Evolutionary conservation across 2,113 vertebrate species (phyloP).

Genomic region (Amblyopsis rosae): DNA sequence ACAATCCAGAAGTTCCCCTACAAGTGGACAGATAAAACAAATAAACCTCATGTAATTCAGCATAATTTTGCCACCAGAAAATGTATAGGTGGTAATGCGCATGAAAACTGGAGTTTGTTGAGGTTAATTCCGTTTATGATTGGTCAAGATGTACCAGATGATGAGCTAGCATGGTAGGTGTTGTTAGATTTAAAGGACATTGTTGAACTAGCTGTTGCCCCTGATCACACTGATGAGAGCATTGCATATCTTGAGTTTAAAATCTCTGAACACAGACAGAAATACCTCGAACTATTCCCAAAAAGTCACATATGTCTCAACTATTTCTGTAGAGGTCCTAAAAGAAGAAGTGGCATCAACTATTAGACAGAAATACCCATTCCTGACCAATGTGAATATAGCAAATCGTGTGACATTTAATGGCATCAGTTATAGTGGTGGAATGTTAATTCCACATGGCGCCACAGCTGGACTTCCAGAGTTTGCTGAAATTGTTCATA

Average conservation of each 20-base stretch:
- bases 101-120: constrained; percentile 23
- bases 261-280: constrained; percentile 23
- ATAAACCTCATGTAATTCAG: constrained; percentile 4
- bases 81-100: constrained; percentile 18
- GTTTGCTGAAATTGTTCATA: constrained; percentile 22
- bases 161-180: constrained; percentile 6
- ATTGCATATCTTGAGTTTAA: constrained; percentile 23
- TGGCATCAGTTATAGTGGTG: constrained; percentile 12
- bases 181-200: constrained; percentile 14
- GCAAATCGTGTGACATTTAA: constrained; percentile 4
- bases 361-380: constrained; percentile 16
- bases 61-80: constrained; percentile 11
- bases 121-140: constrained; percentile 21
- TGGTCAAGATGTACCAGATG: constrained; percentile 1
- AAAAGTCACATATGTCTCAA: neutral
- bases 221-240: too few relatives aligned
- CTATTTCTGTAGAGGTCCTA: constrained; percentile 12
- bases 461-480: constrained; percentile 8
- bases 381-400: constrained; percentile 10
- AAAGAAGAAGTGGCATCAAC: neutral
- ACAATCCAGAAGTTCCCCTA: too few relatives aligned
- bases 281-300: constrained; percentile 20
- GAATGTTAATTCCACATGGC: constrained; percentile 26
- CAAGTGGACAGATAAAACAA: too few relatives aligned
- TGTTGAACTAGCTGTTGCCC: too few relatives aligned